Conservation (phyloP, 2,797 vertebrate genomes). For the Xenops minutus region DNA sequence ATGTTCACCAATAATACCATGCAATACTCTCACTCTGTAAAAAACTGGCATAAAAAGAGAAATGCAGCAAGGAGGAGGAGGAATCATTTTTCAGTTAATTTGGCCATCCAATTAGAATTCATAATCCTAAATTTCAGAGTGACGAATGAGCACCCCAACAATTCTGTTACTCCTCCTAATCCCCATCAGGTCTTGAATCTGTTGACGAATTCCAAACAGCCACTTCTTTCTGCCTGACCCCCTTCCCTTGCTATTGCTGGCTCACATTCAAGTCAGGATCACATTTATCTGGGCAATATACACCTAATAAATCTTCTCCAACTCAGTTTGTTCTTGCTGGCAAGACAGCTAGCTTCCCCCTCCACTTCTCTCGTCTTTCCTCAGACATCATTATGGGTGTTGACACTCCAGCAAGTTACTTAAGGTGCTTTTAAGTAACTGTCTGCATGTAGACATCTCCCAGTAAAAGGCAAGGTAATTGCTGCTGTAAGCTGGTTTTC, state of each 20-base stretch:
- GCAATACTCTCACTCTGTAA: not conserved
- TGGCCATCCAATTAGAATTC: not conserved
- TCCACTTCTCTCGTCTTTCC: conserved; percentile 51
- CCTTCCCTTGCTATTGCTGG: conserved; percentile 53
- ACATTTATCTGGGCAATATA: conserved; percentile 51
- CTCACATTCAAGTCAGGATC: conserved; percentile 40
- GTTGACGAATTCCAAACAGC: conserved; percentile 15
- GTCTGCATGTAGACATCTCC: conserved; percentile 7
- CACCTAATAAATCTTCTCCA: conserved; percentile 53
- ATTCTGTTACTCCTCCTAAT: conserved; percentile 28
- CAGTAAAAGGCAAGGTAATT: not conserved
- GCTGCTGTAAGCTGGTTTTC: not conserved
- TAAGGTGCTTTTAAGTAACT: conserved; percentile 40
- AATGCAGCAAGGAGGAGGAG: not conserved
- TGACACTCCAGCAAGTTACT: conserved; percentile 44
- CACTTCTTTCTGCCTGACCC: conserved; percentile 49
- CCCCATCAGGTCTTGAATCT: not conserved
- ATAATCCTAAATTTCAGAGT: conserved; percentile 16
- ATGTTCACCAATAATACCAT: not conserved
- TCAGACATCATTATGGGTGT: conserved; percentile 55
- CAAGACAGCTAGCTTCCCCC: conserved; percentile 42
- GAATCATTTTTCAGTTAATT: not conserved
- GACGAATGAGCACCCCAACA: conserved; percentile 6
- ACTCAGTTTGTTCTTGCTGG: conserved; percentile 33
- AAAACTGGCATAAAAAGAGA: not conserved